These are phyloP conservation scores for Acronicta aceris DNA, from an alignment of 2,888 invertebrate genomes.

Conservation along the genomic window DNA sequence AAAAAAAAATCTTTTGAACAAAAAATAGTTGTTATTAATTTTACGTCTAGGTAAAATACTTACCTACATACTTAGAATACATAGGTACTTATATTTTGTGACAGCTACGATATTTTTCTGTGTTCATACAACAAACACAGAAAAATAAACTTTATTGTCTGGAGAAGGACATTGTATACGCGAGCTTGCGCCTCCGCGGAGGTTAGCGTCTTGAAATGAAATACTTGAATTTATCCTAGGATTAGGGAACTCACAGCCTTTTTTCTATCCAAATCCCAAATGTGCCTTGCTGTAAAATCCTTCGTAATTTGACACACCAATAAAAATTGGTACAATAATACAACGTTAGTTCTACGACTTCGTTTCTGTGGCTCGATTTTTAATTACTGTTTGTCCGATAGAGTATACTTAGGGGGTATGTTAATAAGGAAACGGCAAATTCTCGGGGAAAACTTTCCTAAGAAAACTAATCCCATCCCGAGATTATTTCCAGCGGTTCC, in stretches of 20 bases:
- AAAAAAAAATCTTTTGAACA: no score
- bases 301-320: slow-evolving; percentile 36
- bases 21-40: no score
- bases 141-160: slow-evolving; percentile 42
- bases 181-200: slow-evolving; percentile 37
- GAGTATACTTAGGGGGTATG: slow-evolving; percentile 72
- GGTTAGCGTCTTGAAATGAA: slow-evolving; percentile 48
- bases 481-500: slow-evolving; percentile 80
- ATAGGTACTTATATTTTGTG: slow-evolving; percentile 14
- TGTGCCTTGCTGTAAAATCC: slow-evolving; percentile 24
- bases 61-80: no score
- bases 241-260: slow-evolving; percentile 37
- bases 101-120: slow-evolving; percentile 26
- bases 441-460: slow-evolving; percentile 70
- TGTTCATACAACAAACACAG: slow-evolving; percentile 29
- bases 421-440: slow-evolving; percentile 73
- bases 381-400: slow-evolving; percentile 70
- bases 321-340: slow-evolving; percentile 24
- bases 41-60: no score
- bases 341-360: slow-evolving; percentile 23
- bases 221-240: slow-evolving; percentile 45
- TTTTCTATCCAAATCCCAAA: slow-evolving; percentile 28
- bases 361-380: slow-evolving; percentile 56
- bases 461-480: slow-evolving; percentile 81
- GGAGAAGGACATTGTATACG: slow-evolving; percentile 38